Evolutionary conservation across 2,113 vertebrate genomes (phyloP), one percentile per base, ranked within the genome.

Genomic region (Oostethus manadensis): DNA sequence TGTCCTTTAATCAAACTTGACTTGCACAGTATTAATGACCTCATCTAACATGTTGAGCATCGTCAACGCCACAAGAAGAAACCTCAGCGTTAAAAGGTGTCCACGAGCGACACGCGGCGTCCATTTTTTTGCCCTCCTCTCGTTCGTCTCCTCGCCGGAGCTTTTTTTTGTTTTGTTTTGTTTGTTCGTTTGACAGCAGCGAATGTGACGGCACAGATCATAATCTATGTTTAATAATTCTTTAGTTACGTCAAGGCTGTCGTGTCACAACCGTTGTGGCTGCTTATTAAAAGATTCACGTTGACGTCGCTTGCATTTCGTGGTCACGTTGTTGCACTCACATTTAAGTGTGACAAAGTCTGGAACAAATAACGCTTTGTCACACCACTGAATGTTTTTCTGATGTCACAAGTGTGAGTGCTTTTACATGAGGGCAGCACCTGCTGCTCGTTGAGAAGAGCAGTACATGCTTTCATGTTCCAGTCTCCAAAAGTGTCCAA

Each of bases 1-100:
- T 68, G 65, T 62, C 58, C 64, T 63, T 79, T 77, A 82, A 83
- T 84, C 80, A 73, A 68, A 80, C 73, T 76, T 84, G 79, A 85
- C 85, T 81, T 87, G 85, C 86, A 87, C 85, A 86, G 85, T 87
- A 85, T 87, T 88, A 86, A 84, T 81, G 83, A 86, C 84, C 85
- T 84, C 80, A 79, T 86, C 76, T 78, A 85, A 84, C 79, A 76
- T 73, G 82, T 82, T 82, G 82, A 86, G 75, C 74, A 66, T 77
- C 78, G 77, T 82, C 77, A 84, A 77, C 71, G 64, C 78, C 76
- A 77, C 68, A 77, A 86, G 77, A 78, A 77, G 68, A 68, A 83
- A 81, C 85, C 83, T 81, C 79, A 63, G 71, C 79, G 74, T 82
- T 76, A 82, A 84, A 85, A 49, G 35, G 26, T 81, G 79, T 75